Base-by-base conservation (phyloP, 2,888 invertebrate genomes). In the Agonopterix alstromeriana region DNA sequence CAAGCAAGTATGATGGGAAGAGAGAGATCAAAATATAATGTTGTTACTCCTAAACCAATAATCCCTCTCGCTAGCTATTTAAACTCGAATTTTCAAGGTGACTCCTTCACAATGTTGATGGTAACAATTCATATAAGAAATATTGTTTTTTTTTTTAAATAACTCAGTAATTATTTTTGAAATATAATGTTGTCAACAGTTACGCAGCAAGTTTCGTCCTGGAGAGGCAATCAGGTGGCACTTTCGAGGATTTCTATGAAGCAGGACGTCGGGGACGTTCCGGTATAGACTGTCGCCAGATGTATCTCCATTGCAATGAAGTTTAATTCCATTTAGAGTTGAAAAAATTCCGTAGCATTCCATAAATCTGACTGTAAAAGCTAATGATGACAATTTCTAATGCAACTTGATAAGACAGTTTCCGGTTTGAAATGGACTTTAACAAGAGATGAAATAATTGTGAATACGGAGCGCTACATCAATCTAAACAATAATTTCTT, bases 231-330 rank as follows among this genome's bases (percentile, higher is more conserved):
- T 92, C 93, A 51, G 92, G 91, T 48, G 91, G 93, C 49, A 91
- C 92, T 47, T 96, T 96, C 83, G 94, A 96, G 57, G 90, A 93
- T 45, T 91, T 94, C 65, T 95, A 95, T 73, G 96, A 97, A 65
- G 97, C 97, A 4, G 95, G 96, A 14, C 91, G 96, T 71, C 91
- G 94, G 58, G 97, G 97, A 51, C 92, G 97, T 73, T 93, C 93
- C 40, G 96, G 96, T 45, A 93, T 95, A 61, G 95, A 97, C 76
- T 97, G 97, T 73, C 93, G 93, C 73, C 93, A 94, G 70, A 90
- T 95, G 59, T 97, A 95, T 85, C 90, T 95, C 65, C 93, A 95
- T 80, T 97, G 97, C 82, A 97, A 97, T 81, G 96, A 96, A 90
- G 94, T 95, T 77, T 96, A 93, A 91, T 58, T 53, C 53, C 52